These are phyloP conservation scores for Hypothenemus hampei DNA, from an alignment of 1,140 invertebrate species.

Conservation along the genomic window DNA sequence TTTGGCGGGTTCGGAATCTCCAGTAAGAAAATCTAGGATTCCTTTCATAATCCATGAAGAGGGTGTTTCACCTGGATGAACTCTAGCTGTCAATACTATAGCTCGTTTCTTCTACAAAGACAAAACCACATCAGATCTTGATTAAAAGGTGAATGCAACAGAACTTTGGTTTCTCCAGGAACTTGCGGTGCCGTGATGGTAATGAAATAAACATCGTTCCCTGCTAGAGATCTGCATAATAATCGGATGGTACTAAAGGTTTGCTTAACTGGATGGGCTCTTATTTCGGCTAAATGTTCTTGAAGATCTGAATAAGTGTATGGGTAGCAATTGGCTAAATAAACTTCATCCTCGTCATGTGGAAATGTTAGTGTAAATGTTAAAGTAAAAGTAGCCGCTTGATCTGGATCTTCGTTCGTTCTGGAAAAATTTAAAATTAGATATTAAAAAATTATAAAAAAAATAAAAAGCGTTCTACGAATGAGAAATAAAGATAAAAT, in stretches of 20 bases:
- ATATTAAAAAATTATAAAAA: background rate
- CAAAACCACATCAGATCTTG: slow-evolving; percentile 4
- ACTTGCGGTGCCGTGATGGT: slow-evolving; percentile 71
- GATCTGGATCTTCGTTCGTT: slow-evolving; percentile 39
- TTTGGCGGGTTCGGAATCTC: slow-evolving; percentile 69
- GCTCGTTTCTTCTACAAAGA: slow-evolving; percentile 67
- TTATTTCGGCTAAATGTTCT: slow-evolving; percentile 64
- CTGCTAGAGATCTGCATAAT: slow-evolving; percentile 80
- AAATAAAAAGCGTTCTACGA: too few species aligned
- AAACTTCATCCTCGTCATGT: slow-evolving; percentile 85
- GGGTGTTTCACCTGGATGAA: slow-evolving; percentile 94
- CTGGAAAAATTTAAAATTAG: slow-evolving; percentile 38
- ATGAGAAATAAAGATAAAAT: too few species aligned
- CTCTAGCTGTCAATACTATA: slow-evolving; percentile 82
- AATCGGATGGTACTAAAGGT: slow-evolving; percentile 72
- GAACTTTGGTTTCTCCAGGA: slow-evolving; percentile 33
- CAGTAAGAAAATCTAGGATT: slow-evolving; percentile 84
- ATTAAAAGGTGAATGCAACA: background rate
- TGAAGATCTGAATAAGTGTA: slow-evolving; percentile 90
- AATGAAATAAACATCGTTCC: slow-evolving; percentile 88
- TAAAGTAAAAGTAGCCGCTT: slow-evolving; percentile 68
- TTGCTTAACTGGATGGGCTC: slow-evolving; percentile 73
- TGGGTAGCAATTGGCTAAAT: slow-evolving; percentile 94
- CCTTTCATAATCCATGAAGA: slow-evolving; percentile 97
- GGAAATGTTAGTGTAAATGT: slow-evolving; percentile 92